These are phyloP conservation scores for Chrysina gloriosa DNA, from an alignment of 2,888 invertebrate species.

Conservation along the genomic window DNA sequence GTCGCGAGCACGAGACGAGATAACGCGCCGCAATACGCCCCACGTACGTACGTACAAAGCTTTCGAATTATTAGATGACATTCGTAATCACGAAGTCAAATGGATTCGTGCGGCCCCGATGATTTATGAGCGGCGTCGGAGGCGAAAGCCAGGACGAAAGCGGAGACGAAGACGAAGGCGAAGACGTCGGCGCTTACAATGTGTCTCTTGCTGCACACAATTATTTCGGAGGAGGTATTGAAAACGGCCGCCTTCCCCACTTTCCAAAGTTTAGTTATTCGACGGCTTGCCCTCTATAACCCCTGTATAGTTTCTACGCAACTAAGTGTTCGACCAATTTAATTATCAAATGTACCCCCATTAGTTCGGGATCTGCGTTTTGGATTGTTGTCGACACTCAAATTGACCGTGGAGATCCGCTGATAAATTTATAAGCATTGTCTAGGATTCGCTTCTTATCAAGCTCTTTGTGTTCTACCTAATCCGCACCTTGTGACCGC, in stretches of 20 bases:
- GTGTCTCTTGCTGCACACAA: slow-evolving; percentile 52
- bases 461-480: neutral
- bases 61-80: slow-evolving; percentile 59
- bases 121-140: too few species aligned
- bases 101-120: slow-evolving; percentile 57
- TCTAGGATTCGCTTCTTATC: slow-evolving; percentile 34
- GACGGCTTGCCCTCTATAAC: slow-evolving; percentile 33
- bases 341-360: slow-evolving; percentile 63
- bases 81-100: slow-evolving; percentile 61
- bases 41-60: slow-evolving; percentile 52
- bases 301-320: slow-evolving; percentile 38
- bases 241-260: neutral
- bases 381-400: slow-evolving; percentile 60
- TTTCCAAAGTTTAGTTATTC: slow-evolving; percentile 46
- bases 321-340: slow-evolving; percentile 57
- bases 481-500: too few species aligned
- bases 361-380: slow-evolving; percentile 58
- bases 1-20: slow-evolving; percentile 45
- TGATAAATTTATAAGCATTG: slow-evolving; percentile 60
- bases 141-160: slow-evolving; percentile 50
- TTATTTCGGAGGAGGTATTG: slow-evolving; percentile 49
- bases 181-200: slow-evolving; percentile 59
- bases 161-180: slow-evolving; percentile 54
- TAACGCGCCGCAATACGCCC: slow-evolving; percentile 48
- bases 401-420: slow-evolving; percentile 62